Evolutionary conservation across 2,797 vertebrate species (phyloP), one percentile per base, ranked within the genome.

Genomic region (Phyllotis vaccarum): DNA sequence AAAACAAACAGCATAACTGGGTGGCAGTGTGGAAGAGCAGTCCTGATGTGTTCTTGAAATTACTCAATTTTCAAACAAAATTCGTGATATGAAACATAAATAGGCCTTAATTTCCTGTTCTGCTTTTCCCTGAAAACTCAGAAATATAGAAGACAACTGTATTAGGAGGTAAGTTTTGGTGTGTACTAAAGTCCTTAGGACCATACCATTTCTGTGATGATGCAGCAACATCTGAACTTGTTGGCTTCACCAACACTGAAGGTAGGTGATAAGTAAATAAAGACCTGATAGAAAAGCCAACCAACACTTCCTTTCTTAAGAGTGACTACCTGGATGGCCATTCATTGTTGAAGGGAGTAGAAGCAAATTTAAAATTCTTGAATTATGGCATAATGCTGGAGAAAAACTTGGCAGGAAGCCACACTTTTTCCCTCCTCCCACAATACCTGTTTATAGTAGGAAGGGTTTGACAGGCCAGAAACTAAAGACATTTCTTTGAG

Each of bases 401-500:
- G 86, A 49, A 90, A 75, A 56, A 52, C 40, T 86, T n/a, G 72
- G 17, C 22, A 81, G 78, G 75, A 93, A 49, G 34, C 92, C 81
- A 66, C 0, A 40, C 31, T 87, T 86, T 56, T 86, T 66, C 11
- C 31, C 56, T 21, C 0, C 0, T 75, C 24, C 2, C 0, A 5
- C 90, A 58, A 29, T 31, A 21, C 86, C 37, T 90, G 46, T 66
- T 34, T 94, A 5, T 64, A 90, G 43, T 93, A n/a, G 13, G 86
- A 83, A 75, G 14, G 31, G 34, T 5, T 86, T 89, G 54, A 29
- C 54, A 34, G 92, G 29, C 7, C n/a, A 62, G 60, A 91, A 8
- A 75, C 64, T 43, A 40, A 19, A 40, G 54, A 95, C 89, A 21
- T 81, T 96, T 95, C 56, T 86, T 70, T 64, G 56, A 76, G 31